These are phyloP conservation scores for Drosophila pseudotalamancana DNA, from an alignment of 2,888 invertebrate genomes.

Conservation along the genomic window DNA sequence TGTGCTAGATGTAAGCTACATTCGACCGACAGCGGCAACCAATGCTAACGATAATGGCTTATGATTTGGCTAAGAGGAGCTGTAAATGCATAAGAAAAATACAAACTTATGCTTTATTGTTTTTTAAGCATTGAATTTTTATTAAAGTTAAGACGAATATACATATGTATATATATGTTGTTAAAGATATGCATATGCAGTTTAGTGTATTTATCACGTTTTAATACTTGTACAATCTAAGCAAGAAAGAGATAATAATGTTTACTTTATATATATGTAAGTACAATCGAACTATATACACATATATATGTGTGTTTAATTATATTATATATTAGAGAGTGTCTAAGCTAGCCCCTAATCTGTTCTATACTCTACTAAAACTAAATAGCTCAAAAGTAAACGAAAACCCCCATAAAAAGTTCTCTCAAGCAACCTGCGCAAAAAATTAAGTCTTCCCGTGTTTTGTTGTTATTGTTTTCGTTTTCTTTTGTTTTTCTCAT, in stretches of 20 bases:
- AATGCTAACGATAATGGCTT: conserved; percentile 24
- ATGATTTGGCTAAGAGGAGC: conserved; percentile 46
- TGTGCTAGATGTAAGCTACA: conserved; percentile 90
- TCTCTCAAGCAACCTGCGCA: conserved; percentile 19
- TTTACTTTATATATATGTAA: conserved; percentile 46
- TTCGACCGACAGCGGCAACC: conserved; percentile 38
- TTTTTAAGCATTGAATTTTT: conserved; percentile 45
- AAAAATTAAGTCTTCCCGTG: conserved; percentile 38
- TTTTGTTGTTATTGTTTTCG: conserved; percentile 4
- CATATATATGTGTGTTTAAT: conserved; percentile 7
- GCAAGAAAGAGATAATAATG: conserved; percentile 58
- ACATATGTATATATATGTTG: conserved; percentile 36
- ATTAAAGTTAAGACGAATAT: conserved; percentile 52
- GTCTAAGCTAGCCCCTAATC: conserved; percentile 43
- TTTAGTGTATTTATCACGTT: conserved; percentile 76
- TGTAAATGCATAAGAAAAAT: conserved; percentile 24
- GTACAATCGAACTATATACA: conserved; percentile 56
- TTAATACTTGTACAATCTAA: conserved; percentile 76
- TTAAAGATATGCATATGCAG: conserved; percentile 57
- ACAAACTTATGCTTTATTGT: conserved; percentile 65
- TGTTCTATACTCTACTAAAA: conserved; percentile 37
- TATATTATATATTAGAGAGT: conserved; percentile 37
- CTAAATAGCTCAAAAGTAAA: conserved; percentile 31
- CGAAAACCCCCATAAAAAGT: conserved; percentile 17
- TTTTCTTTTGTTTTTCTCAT: conserved; percentile 3